Conservation (phyloP, 2,113 vertebrate genomes). For the Myiozetetes cayanensis region DNA sequence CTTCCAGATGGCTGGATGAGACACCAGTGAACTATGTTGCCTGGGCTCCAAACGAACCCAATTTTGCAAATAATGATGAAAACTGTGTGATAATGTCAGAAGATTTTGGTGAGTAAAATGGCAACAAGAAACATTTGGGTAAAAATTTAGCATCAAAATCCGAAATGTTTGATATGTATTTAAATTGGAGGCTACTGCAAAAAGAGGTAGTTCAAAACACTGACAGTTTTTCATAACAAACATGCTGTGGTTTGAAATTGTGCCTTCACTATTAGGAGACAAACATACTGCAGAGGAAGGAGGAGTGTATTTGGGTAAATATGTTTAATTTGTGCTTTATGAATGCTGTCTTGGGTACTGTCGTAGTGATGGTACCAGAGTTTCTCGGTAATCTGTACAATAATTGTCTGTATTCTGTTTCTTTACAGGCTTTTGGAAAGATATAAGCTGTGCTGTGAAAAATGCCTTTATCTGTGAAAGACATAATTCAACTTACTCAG, state of each 20-base stretch:
- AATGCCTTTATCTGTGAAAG: conserved; percentile 88
- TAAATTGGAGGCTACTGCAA: background rate
- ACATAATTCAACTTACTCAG: conserved; percentile 78
- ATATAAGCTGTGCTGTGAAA: conserved; percentile 86
- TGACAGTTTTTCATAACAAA: background rate
- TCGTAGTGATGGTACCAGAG: background rate
- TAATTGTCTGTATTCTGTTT: background rate
- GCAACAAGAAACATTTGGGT: background rate
- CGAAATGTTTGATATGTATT: background rate
- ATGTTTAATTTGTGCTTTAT: background rate
- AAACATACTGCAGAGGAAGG: background rate
- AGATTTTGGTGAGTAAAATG: conserved; percentile 75
- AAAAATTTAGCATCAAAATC: background rate
- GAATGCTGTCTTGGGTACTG: no score
- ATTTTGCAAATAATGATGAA: conserved; percentile 81
- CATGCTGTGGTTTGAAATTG: background rate
- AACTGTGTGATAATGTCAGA: conserved; percentile 81
- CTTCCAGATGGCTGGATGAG: conserved; percentile 80
- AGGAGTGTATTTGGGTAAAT: background rate
- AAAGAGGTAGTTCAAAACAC: background rate
- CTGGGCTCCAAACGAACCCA: conserved; percentile 83
- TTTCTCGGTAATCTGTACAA: background rate
- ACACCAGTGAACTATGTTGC: conserved; percentile 77
- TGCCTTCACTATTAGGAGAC: background rate
- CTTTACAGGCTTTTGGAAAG: conserved; percentile 87